Evolutionary conservation across 2,113 vertebrate genomes (phyloP), one percentile per base, ranked within the genome.

Genomic region (Phycodurus eques): DNA sequence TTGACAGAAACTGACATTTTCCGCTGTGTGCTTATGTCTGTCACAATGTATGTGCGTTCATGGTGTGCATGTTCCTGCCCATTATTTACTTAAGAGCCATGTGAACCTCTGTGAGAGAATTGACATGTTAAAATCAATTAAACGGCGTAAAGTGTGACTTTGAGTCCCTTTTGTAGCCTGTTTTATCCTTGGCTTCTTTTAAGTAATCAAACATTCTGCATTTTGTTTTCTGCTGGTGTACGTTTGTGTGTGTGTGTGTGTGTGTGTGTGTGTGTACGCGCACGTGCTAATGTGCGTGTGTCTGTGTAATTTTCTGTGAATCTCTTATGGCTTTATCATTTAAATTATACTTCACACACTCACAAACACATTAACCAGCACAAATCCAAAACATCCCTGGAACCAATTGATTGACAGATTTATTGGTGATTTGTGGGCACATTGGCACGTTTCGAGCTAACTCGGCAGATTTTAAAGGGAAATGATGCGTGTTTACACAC

Each of bases 1-100:
- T 87, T 87, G 86, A 90, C 87, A 90, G 89, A 88, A 85, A 88
- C 80, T 87, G 86, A 86, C 88, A 90, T 88, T 84, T 83, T 44
- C 77, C 79, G 84, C 83, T 79, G 81, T 68, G 27, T 88, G 80
- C 73, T 78, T 86, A 71, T 83, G 80, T 85, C 82, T 88, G 87
- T 83, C 83, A 83, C 83, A 70, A 70, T 84, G 54, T 59, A 66
- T 75, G 61, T 59, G 19, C 68, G 56, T 72, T 54, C 62, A 33
- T 74, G 57, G 62, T 71, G 70, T 73, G 75, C 72, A 39, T 67
- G 54, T 35, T 11, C 66, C 65, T 74, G 62, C 57, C 73, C 62
- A 72, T 78, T 81, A 81, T 83, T 80, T 78, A 70, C 66, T 60
- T 53, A 39, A 13, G 27, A 70, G 67, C 76, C 62, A 59, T 44